A percentile compares a stretch with the other conserved stretches of the same genome.
Evolutionary conservation across 1,140 invertebrate genomes (phyloP).

Genomic region (Polypedilum vanderplanki): DNA sequence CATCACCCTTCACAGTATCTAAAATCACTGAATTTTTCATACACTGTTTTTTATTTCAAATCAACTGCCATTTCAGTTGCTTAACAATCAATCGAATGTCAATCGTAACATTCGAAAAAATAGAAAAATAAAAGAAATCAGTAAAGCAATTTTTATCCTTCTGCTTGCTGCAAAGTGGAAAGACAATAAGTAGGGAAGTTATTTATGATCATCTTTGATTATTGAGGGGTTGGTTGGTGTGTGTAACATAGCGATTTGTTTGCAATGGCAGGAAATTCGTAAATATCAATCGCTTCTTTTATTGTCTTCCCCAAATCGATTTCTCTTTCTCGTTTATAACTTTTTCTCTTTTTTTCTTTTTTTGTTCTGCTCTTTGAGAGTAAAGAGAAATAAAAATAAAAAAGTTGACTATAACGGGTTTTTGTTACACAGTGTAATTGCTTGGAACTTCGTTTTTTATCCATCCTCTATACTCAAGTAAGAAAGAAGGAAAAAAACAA

Average conservation of each 20-base stretch:
- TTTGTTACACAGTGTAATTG: conserved; percentile 4
- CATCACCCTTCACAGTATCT: too few relatives aligned
- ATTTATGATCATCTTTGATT: conserved; percentile 28
- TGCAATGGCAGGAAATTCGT: conserved; percentile 10
- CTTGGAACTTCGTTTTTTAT: background rate
- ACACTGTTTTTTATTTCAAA: too few relatives aligned
- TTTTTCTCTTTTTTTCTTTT: background rate
- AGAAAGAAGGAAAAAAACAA: background rate
- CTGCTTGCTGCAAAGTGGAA: background rate
- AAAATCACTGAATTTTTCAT: too few relatives aligned
- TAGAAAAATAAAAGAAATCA: background rate
- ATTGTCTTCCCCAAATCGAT: conserved; percentile 23
- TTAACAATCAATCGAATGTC: conserved; percentile 18
- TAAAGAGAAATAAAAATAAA: background rate
- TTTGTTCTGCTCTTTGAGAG: background rate
- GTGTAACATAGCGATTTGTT: conserved; percentile 20
- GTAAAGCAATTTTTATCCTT: background rate
- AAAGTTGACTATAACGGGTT: background rate
- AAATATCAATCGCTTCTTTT: conserved; percentile 25
- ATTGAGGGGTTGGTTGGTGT: background rate
- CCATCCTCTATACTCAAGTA: background rate
- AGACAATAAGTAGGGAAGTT: conserved; percentile 26
- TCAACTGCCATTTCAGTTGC: background rate
- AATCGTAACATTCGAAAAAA: background rate
- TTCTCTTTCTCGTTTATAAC: background rate